Evolutionary conservation across 2,888 invertebrate species (phyloP).

Genomic region (Drosophila lacicola): DNA sequence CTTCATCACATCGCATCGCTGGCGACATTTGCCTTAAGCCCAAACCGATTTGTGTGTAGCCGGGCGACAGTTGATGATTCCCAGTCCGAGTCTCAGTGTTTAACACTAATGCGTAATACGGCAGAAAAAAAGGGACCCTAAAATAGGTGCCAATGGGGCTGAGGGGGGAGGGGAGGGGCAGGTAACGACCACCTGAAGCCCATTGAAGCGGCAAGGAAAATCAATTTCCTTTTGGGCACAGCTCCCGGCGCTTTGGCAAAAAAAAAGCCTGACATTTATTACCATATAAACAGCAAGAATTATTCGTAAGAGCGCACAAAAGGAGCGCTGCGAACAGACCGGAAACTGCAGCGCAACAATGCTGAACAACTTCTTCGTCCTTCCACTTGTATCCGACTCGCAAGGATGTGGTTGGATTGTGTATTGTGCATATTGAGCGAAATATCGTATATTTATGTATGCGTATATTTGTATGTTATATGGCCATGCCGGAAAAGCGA

Average conservation of each 20-base stretch:
- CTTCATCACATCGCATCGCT: constrained; percentile 47
- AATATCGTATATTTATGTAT: constrained; percentile 37
- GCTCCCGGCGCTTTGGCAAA: constrained; percentile 37
- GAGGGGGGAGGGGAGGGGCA: neutral
- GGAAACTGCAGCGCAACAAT: constrained; percentile 72
- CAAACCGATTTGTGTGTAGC: constrained; percentile 43
- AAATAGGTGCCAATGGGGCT: neutral
- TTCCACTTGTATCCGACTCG: neutral
- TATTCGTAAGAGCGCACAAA: constrained; percentile 52
- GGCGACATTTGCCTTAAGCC: constrained; percentile 39
- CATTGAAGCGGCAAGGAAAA: constrained; percentile 67
- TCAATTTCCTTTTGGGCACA: constrained; percentile 68
- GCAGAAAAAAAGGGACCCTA: constrained; percentile 8
- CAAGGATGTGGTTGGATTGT: constrained; percentile 29
- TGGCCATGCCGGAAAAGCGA: constrained; percentile 53
- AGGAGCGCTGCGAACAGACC: constrained; percentile 44
- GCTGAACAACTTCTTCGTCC: constrained; percentile 22
- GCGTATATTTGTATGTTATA: constrained; percentile 8
- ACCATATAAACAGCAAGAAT: constrained; percentile 73
- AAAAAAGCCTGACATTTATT: constrained; percentile 75
- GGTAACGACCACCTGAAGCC: constrained; percentile 19
- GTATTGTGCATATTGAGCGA: constrained; percentile 54
- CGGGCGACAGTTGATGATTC: constrained; percentile 51
- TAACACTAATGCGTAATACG: constrained; percentile 38
- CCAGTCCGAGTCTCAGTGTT: constrained; percentile 9